phyloP scores from a whole-genome alignment of 2,113 vertebrate species.

The Lamprotornis superbus region DNA sequence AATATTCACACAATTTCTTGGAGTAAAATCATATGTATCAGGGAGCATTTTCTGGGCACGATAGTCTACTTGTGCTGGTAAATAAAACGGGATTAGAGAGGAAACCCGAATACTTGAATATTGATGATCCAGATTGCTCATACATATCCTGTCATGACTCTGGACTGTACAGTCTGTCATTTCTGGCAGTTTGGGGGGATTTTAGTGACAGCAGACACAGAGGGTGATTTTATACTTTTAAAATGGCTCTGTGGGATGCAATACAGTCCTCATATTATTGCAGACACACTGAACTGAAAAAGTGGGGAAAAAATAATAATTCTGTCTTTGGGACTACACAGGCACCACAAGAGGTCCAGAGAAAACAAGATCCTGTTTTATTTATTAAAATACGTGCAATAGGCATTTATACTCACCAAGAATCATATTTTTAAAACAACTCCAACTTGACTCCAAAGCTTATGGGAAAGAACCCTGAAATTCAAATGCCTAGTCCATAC shows the following conservation, averaged over 20 bases:
- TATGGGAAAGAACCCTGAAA: background rate
- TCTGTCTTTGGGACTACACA: background rate
- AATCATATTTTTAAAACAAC: background rate
- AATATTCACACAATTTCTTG: background rate
- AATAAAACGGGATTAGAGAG: background rate
- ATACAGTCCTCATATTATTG: background rate
- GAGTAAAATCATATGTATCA: background rate
- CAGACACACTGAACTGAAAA: background rate
- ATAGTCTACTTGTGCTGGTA: background rate
- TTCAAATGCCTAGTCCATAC: background rate
- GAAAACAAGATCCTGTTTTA: background rate
- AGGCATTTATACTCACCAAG: background rate
- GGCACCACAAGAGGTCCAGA: background rate
- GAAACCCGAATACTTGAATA: background rate
- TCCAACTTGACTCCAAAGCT: background rate
- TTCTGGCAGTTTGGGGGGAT: background rate
- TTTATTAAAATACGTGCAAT: background rate
- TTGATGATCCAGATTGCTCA: background rate
- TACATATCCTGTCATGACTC: background rate
- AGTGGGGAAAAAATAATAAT: background rate
- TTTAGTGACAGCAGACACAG: background rate
- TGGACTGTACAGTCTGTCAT: background rate
- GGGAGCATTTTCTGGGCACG: background rate
- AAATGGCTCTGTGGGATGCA: background rate
- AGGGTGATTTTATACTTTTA: background rate